Conservation (phyloP, 2,888 invertebrate species). For the Atherix ibis region DNA sequence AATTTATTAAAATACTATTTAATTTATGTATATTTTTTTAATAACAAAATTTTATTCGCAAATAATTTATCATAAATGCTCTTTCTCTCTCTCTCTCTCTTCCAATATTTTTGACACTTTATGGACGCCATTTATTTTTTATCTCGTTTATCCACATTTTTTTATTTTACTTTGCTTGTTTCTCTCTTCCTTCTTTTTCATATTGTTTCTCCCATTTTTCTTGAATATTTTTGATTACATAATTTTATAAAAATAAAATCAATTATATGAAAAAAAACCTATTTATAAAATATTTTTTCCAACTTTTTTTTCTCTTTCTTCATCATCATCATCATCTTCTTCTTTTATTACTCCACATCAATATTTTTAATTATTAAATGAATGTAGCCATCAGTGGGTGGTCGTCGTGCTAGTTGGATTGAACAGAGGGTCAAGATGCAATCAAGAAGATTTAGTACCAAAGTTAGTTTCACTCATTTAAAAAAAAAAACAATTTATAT, state of each 20-base stretch:
- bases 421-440: conserved; percentile 35
- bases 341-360: conserved; percentile 9
- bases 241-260: conserved; percentile 3
- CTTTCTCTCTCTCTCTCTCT: too few species aligned
- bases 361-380: conserved; percentile 15
- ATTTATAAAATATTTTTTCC: conserved; percentile 7
- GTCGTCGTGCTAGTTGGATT: conserved; percentile 34
- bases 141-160: too few species aligned
- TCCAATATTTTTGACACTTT: too few species aligned
- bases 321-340: conserved; percentile 9
- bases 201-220: background rate
- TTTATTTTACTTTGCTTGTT: too few species aligned
- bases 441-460: conserved; percentile 35
- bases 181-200: background rate
- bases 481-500: too few species aligned
- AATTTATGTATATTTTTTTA: too few species aligned
- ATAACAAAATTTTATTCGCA: too few species aligned
- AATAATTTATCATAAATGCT: too few species aligned
- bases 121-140: too few species aligned
- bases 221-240: background rate
- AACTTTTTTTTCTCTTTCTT: conserved; percentile 2
- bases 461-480: conserved; percentile 26
- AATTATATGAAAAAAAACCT: too few species aligned
- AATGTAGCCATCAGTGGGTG: conserved; percentile 31
- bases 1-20: too few species aligned